Conservation (phyloP, 1,140 invertebrate species). For the Zaprionus gabonicus region DNA sequence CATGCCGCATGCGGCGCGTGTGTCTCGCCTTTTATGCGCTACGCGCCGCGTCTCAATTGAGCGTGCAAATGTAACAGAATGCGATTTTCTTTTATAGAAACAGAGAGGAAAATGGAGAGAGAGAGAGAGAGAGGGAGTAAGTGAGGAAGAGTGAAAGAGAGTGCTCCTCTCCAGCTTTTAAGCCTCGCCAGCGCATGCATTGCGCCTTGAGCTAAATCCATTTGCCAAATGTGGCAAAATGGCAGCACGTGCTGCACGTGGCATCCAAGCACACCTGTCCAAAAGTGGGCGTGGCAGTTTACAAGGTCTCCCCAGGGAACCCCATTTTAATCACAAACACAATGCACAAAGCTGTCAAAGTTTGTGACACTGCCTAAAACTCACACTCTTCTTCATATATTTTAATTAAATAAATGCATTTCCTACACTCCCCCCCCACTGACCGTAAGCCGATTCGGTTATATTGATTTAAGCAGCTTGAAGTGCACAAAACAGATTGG, state of each 20-base stretch:
- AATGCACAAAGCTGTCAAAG: neutral
- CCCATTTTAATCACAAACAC: neutral
- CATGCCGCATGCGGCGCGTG: slow-evolving; percentile 21
- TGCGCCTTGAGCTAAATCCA: slow-evolving; percentile 27
- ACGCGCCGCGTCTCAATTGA: slow-evolving; percentile 39
- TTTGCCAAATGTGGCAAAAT: slow-evolving; percentile 23
- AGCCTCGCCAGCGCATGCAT: slow-evolving; percentile 24
- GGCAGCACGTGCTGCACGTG: slow-evolving; percentile 5
- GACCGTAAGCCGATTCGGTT: neutral
- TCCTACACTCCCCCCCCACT: neutral
- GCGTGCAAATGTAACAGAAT: slow-evolving; percentile 47
- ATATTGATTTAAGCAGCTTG: neutral
- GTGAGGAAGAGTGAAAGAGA: too few relatives aligned
- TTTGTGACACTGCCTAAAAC: neutral
- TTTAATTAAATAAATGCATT: slow-evolving; percentile 4
- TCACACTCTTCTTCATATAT: neutral
- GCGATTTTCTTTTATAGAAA: slow-evolving; percentile 29
- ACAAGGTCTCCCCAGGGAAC: too few relatives aligned
- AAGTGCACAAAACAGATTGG: neutral
- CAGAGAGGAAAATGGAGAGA: neutral
- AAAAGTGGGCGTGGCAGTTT: too few relatives aligned
- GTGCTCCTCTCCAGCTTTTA: neutral
- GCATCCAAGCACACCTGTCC: neutral
- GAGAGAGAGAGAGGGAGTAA: neutral
- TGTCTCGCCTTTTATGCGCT: neutral